Percentiles rank a stretch among this genome's conserved stretches.
These are phyloP conservation scores for Lamellibrachia luymesi DNA, from an alignment of 1,140 invertebrate species.

Conservation along the genomic window DNA sequence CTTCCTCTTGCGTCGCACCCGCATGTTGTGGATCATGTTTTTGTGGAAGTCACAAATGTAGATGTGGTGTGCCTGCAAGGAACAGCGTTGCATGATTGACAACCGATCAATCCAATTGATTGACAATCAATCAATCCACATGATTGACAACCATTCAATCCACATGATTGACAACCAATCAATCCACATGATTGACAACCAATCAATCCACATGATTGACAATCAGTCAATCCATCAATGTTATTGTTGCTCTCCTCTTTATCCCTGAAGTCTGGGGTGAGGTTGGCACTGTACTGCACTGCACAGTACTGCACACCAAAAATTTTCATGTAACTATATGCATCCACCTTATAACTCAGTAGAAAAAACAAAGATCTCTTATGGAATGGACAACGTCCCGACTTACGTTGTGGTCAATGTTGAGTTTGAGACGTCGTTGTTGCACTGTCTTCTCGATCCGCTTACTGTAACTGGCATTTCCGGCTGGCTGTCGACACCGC, in stretches of 20 bases:
- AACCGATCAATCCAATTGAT: too few species aligned
- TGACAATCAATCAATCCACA: too few species aligned
- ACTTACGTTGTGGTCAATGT: constrained; percentile 78
- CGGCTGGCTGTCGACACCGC: constrained; percentile 80
- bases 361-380: neutral
- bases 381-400: neutral
- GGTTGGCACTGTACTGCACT: neutral
- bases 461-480: constrained; percentile 95
- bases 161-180: too few species aligned
- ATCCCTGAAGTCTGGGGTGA: too few species aligned
- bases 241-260: too few species aligned
- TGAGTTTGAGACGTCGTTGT: constrained; percentile 84
- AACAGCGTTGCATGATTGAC: too few species aligned
- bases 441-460: constrained; percentile 94
- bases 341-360: neutral
- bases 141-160: too few species aligned
- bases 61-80: constrained; percentile 78
- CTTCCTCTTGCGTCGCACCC: constrained; percentile 76
- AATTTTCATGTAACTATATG: neutral
- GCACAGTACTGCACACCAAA: neutral
- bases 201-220: too few species aligned
- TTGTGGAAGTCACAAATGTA: constrained; percentile 98
- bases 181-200: too few species aligned
- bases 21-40: constrained; percentile 87
- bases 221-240: too few species aligned